A percentile compares a stretch with the other conserved stretches of the same genome.
These are phyloP conservation scores for Sinocyclocheilus maitianheensis DNA, from an alignment of 2,113 vertebrate species.

Conservation along the genomic window DNA sequence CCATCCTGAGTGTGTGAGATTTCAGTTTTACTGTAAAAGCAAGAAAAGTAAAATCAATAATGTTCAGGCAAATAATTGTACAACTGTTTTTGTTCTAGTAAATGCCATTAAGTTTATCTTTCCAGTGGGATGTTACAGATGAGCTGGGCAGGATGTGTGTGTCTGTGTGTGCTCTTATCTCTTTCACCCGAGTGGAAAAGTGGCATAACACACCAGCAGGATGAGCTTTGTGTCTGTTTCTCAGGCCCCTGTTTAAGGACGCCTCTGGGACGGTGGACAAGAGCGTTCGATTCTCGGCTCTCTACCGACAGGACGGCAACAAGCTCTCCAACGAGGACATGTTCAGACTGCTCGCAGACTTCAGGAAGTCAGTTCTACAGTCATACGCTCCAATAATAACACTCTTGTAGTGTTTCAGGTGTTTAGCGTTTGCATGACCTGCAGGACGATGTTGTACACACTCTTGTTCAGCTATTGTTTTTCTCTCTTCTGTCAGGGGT, in stretches of 20 bases:
- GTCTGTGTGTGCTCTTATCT: constrained; percentile 24
- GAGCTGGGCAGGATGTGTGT: constrained; percentile 23
- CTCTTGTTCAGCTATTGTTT: background rate
- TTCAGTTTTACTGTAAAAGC: background rate
- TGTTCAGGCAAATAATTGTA: background rate
- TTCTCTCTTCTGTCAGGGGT: background rate
- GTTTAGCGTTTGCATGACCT: constrained; percentile 13
- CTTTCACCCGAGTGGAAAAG: background rate
- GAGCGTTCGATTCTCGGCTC: constrained; percentile 89
- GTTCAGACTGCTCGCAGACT: constrained; percentile 94
- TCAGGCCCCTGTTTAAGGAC: constrained; percentile 92
- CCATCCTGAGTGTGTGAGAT: background rate
- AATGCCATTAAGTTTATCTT: background rate
- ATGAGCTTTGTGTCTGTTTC: constrained; percentile 53
- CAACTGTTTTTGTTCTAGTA: background rate
- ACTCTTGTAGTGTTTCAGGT: background rate
- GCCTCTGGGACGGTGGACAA: constrained; percentile 91
- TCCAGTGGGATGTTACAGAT: constrained; percentile 15
- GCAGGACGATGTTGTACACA: background rate
- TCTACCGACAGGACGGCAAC: constrained; percentile 95
- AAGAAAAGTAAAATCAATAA: background rate
- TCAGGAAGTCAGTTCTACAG: constrained; percentile 87
- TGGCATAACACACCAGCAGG: background rate
- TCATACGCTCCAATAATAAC: background rate
- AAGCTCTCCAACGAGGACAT: constrained; percentile 96